Percentiles rank a stretch among this genome's conserved stretches.
phyloP scores from a whole-genome alignment of 2,113 vertebrate genomes.

The Leptobrachium leishanense region DNA sequence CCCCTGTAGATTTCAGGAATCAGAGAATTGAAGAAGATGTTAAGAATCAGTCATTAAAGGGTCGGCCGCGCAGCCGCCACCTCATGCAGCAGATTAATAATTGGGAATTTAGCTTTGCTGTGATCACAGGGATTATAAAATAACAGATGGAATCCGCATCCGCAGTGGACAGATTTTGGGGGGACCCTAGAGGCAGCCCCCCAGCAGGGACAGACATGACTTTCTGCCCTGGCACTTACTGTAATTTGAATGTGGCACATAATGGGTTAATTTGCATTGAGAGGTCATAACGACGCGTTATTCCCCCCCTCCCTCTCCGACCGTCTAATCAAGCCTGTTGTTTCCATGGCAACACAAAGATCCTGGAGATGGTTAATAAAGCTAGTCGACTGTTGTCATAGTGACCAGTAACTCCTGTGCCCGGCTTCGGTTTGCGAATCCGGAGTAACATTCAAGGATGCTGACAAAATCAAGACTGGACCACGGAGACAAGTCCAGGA shows the following conservation, averaged over 20 bases:
- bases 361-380: conserved; percentile 63
- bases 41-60: no score
- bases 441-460: not conserved
- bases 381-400: conserved; percentile 61
- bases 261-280: conserved; percentile 11
- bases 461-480: conserved; percentile 8
- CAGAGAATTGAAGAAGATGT: no score
- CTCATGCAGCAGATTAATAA: no score
- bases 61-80: no score
- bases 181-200: no score
- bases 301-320: conserved; percentile 41
- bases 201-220: no score
- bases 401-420: conserved; percentile 55
- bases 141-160: no score
- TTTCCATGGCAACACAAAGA: conserved; percentile 65
- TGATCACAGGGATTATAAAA: no score
- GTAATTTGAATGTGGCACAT: not conserved
- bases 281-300: conserved; percentile 17
- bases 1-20: no score
- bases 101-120: no score
- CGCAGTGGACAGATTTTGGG: no score
- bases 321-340: conserved; percentile 62
- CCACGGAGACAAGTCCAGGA: not conserved
- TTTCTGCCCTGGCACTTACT: no score
- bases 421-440: conserved; percentile 51